Evolutionary conservation across 2,888 invertebrate genomes (phyloP).

Genomic region (Xanthia icteritia): DNA sequence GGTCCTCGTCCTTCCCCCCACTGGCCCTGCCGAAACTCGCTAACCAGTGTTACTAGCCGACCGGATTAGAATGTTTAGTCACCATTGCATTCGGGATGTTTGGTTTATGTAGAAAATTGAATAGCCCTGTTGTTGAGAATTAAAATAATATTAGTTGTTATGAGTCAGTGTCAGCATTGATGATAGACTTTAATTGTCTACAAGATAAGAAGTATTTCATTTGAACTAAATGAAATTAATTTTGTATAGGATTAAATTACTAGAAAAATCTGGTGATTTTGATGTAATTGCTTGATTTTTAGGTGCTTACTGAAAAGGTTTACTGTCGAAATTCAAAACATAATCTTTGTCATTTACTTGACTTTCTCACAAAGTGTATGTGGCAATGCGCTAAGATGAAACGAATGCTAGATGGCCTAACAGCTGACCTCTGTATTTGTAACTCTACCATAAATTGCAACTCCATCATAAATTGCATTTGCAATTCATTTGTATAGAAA

Average conservation of each 20-base stretch:
- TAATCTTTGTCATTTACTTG: not conserved
- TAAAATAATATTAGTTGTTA: slow-evolving; percentile 22
- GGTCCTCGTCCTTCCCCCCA: slow-evolving; percentile 84
- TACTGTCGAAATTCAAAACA: not conserved
- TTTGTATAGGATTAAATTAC: not conserved
- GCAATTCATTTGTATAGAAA: no score
- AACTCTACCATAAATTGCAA: not conserved
- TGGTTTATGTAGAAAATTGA: slow-evolving; percentile 68
- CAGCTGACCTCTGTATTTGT: not conserved
- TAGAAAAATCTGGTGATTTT: not conserved
- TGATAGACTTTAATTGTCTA: slow-evolving; percentile 17
- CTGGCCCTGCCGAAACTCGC: slow-evolving; percentile 86
- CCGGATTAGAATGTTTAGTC: slow-evolving; percentile 88
- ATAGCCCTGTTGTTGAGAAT: slow-evolving; percentile 21
- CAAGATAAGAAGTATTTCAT: slow-evolving; percentile 4
- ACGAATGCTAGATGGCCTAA: not conserved
- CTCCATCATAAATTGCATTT: no score
- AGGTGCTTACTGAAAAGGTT: slow-evolving; percentile 1
- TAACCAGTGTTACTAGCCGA: slow-evolving; percentile 83
- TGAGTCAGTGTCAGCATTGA: slow-evolving; percentile 12
- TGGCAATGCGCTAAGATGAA: not conserved
- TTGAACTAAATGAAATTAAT: not conserved
- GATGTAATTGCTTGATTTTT: not conserved
- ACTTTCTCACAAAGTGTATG: not conserved
- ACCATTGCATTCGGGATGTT: slow-evolving; percentile 74